These are phyloP conservation scores for Priocnemis perturbator DNA, from an alignment of 2,888 invertebrate genomes.

Conservation along the genomic window DNA sequence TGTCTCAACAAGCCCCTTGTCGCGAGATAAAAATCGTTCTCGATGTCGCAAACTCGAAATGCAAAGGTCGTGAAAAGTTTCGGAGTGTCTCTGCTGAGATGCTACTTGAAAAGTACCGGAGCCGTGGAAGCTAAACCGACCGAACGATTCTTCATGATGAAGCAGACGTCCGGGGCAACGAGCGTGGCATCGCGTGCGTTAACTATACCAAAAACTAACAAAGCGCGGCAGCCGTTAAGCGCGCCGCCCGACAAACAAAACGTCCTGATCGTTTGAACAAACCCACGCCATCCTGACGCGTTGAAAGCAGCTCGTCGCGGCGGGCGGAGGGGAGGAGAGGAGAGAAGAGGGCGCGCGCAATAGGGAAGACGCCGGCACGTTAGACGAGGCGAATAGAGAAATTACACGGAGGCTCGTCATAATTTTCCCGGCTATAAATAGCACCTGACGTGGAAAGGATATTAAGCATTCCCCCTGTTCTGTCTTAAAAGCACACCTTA, in stretches of 20 bases:
- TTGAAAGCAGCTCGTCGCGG: constrained; percentile 3
- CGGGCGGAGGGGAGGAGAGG: not conserved
- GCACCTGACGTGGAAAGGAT: constrained; percentile 49
- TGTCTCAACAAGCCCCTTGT: not conserved
- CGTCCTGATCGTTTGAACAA: too few species aligned
- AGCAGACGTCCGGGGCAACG: too few species aligned
- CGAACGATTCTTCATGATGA: not conserved
- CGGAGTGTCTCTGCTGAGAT: not conserved
- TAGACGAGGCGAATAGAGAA: constrained; percentile 33
- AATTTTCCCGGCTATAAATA: constrained; percentile 38
- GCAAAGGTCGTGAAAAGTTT: not conserved
- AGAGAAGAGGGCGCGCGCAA: not conserved
- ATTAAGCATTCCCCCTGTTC: constrained; percentile 54
- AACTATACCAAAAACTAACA: too few species aligned
- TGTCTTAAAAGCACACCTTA: constrained; percentile 54
- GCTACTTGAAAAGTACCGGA: not conserved
- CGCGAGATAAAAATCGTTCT: not conserved
- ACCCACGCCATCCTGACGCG: not conserved
- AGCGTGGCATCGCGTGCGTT: too few species aligned
- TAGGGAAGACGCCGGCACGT: not conserved
- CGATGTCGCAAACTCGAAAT: not conserved
- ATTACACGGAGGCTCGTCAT: constrained; percentile 40
- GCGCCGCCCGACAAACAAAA: too few species aligned
- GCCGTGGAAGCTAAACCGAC: not conserved
- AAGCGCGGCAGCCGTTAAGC: too few species aligned